These are phyloP conservation scores for Pagetopsis macropterus DNA, from an alignment of 2,797 vertebrate species.

Conservation along the genomic window DNA sequence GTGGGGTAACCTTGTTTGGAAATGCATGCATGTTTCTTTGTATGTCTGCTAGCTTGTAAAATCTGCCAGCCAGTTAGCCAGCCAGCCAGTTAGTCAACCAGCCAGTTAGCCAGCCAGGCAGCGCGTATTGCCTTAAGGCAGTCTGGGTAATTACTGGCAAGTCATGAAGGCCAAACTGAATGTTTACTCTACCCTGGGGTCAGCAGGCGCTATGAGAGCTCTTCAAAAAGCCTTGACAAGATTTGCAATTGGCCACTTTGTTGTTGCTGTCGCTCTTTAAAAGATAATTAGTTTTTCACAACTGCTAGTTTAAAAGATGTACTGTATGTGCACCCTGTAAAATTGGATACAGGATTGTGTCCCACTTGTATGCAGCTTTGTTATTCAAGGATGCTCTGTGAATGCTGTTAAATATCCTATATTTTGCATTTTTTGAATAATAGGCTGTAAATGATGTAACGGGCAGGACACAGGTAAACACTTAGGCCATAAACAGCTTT, in stretches of 20 bases:
- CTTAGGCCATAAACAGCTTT: slow-evolving; percentile 69
- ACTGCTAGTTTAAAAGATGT: slow-evolving; percentile 25
- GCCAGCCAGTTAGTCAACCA: slow-evolving; percentile 29
- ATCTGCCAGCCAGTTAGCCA: slow-evolving; percentile 39
- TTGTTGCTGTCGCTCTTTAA: slow-evolving; percentile 67
- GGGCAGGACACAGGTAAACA: slow-evolving; percentile 70
- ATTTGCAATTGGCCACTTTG: slow-evolving; percentile 72
- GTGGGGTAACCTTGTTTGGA: slow-evolving; percentile 62
- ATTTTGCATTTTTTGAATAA: slow-evolving; percentile 51
- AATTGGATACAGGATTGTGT: slow-evolving; percentile 13
- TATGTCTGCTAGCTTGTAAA: slow-evolving; percentile 74
- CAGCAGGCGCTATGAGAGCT: slow-evolving; percentile 69
- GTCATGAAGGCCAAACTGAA: slow-evolving; percentile 85
- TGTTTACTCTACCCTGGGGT: slow-evolving; percentile 84
- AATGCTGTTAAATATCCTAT: slow-evolving; percentile 37
- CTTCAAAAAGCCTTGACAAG: slow-evolving; percentile 71
- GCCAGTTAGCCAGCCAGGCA: slow-evolving; percentile 52
- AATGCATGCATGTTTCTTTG: slow-evolving; percentile 67
- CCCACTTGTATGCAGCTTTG: slow-evolving; percentile 5
- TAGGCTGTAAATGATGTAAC: slow-evolving; percentile 56
- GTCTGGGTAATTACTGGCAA: slow-evolving; percentile 82
- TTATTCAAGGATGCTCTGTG: slow-evolving; percentile 15
- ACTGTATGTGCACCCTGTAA: slow-evolving; percentile 27
- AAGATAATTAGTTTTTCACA: slow-evolving; percentile 63
- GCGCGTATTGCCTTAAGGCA: slow-evolving; percentile 73